phyloP scores from a whole-genome alignment of 1,140 invertebrate genomes.

The Pissodes strobi region DNA sequence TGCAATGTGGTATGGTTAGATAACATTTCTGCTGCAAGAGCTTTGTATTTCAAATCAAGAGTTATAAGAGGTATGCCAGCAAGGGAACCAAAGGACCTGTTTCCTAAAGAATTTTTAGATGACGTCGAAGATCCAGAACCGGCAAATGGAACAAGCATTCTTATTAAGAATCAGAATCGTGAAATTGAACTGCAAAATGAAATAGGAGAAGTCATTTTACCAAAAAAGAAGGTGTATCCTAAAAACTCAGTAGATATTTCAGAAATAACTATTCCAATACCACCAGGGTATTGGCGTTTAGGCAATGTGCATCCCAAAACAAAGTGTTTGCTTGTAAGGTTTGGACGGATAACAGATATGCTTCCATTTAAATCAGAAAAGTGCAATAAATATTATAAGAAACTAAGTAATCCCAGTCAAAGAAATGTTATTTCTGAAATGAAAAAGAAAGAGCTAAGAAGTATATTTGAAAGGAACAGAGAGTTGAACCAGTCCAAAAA shows the following conservation, averaged over 20 bases:
- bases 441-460: slow-evolving; percentile 58
- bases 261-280: slow-evolving; percentile 63
- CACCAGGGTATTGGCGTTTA: slow-evolving; percentile 77
- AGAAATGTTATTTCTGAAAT: slow-evolving; percentile 46
- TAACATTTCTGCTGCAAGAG: slow-evolving; percentile 70
- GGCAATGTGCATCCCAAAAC: slow-evolving; percentile 66
- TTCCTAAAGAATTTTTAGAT: slow-evolving; percentile 57
- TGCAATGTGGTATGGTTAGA: slow-evolving; percentile 83
- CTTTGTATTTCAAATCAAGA: slow-evolving; percentile 66
- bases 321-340: slow-evolving; percentile 73
- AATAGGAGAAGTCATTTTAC: slow-evolving; percentile 43
- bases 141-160: slow-evolving; percentile 51
- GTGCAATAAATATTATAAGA: slow-evolving; percentile 67
- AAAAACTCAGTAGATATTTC: slow-evolving; percentile 55
- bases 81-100: slow-evolving; percentile 42
- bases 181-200: slow-evolving; percentile 50
- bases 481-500: slow-evolving; percentile 63
- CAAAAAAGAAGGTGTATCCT: slow-evolving; percentile 36
- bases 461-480: slow-evolving; percentile 57
- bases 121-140: slow-evolving; percentile 50
- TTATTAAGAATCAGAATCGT: slow-evolving; percentile 46
- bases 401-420: slow-evolving; percentile 64
- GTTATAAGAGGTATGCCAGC: slow-evolving; percentile 57
- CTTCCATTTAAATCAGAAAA: slow-evolving; percentile 66
- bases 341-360: slow-evolving; percentile 69